Base-by-base conservation (phyloP, 2,888 invertebrate genomes). In the Oligia fasciuncula region DNA sequence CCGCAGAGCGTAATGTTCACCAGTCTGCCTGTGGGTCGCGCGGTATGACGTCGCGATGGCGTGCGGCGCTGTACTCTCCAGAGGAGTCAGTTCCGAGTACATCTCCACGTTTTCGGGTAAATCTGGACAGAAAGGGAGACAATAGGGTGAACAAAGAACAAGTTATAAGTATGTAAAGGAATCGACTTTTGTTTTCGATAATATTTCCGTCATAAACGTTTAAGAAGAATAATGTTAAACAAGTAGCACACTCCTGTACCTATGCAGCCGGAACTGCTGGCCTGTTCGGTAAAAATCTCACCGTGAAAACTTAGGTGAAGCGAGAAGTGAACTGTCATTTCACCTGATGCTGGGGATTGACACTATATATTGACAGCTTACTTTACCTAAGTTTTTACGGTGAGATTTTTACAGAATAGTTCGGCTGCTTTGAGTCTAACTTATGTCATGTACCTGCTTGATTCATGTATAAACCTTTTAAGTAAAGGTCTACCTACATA, bases 71-170 rank as follows among this genome's bases (percentile, higher is more conserved):
- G 96, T 95, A 35, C 97, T 97, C 95, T 99, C 99, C 80, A 99
- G 94, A 0, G 99, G 99, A 89, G 98, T 98, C 88, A 99, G 94
- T 86, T 99, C 98, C 86, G 98, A 98, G 95, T 99, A 99, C 94
- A 98, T 98, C 92, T 99, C 99, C 83, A 99, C 98, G 93, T 98
- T 98, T 86, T 97, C 97, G 0, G 99, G 99, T 88, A 99, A 94
- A 91, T 98, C 98, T 97, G 95, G 87, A 94, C 60, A 54, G 5
- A 73, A 35, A 60, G 4, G 14, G 1, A 62, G 40, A 40, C 14
- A 62, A 40, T 67, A 40, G 40, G 35, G 17, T 46, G 8, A 35
- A 49, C 11, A 46, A 57, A 4, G 19, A 40, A 40, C 51, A 54
- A 2, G 19, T 51, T 70, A 43, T 8, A 23, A 1, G 4, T 35